Evolutionary conservation across 2,797 vertebrate genomes (phyloP).

Genomic region (Neosalanx taihuensis): DNA sequence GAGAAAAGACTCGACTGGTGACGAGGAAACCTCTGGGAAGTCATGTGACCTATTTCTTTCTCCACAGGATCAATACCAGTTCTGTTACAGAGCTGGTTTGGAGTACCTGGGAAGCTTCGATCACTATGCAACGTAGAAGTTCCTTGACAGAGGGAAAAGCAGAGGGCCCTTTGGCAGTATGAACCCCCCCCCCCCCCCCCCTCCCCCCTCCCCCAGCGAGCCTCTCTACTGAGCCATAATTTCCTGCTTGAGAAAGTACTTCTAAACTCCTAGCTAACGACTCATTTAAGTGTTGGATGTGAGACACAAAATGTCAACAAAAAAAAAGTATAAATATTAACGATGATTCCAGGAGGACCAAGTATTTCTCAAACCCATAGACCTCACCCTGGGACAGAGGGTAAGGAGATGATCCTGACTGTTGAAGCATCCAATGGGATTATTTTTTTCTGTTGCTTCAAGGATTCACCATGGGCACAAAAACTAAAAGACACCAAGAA

Average conservation of each 20-base stretch:
- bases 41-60: constrained; percentile 28
- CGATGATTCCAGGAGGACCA: constrained; percentile 92
- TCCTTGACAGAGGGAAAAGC: constrained; percentile 79
- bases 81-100: constrained; percentile 97
- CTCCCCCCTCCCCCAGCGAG: constrained; percentile 71
- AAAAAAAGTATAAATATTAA: constrained; percentile 67
- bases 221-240: constrained; percentile 99
- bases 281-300: constrained; percentile 93
- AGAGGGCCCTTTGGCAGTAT: constrained; percentile 79
- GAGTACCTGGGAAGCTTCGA: constrained; percentile 99
- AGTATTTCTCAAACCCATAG: constrained; percentile 84
- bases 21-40: constrained; percentile 1
- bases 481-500: constrained; percentile 73
- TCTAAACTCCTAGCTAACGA: constrained; percentile 97
- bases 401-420: constrained; percentile 82
- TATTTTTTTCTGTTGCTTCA: constrained; percentile 79
- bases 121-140: constrained; percentile 99
- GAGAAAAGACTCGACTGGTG: not conserved
- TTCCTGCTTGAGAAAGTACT: constrained; percentile 98
- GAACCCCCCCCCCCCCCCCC: not conserved
- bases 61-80: constrained; percentile 97
- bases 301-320: constrained; percentile 72
- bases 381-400: constrained; percentile 52
- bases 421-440: constrained; percentile 81
- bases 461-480: constrained; percentile 80